These are phyloP conservation scores for Eleutherodactylus coqui DNA, from an alignment of 2,797 vertebrate species.

Conservation along the genomic window DNA sequence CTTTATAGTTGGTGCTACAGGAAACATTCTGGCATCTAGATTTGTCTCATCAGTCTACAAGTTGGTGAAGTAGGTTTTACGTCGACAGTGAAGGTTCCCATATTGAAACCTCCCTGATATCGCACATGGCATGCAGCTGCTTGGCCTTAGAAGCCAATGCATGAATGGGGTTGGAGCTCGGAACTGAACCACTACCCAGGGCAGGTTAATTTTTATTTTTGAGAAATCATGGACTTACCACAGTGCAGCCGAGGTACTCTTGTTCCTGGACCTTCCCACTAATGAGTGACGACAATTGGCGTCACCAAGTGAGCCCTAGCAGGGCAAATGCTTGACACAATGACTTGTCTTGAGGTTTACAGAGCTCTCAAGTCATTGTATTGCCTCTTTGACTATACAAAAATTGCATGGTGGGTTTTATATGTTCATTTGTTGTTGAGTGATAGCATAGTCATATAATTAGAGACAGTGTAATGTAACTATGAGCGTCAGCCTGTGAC, in stretches of 20 bases:
- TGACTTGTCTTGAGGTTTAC: background rate
- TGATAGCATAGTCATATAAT: background rate
- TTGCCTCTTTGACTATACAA: background rate
- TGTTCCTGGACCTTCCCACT: no score
- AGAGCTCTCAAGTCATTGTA: background rate
- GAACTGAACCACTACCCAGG: background rate
- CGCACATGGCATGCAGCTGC: background rate
- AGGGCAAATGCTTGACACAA: background rate
- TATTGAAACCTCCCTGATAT: background rate
- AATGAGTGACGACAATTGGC: no score
- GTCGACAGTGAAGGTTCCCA: background rate
- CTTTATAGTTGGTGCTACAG: background rate
- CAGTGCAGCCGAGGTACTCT: no score
- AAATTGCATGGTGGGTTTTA: background rate
- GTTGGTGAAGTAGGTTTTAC: background rate
- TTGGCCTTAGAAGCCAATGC: background rate
- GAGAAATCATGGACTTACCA: background rate
- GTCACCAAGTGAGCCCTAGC: background rate
- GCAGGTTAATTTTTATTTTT: background rate
- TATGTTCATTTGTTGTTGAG: background rate
- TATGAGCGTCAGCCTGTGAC: background rate
- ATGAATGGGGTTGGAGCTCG: background rate
- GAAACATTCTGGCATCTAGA: background rate
- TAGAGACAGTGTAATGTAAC: background rate
- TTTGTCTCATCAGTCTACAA: background rate